phyloP scores from a whole-genome alignment of 2,888 invertebrate species.

The Galerucella calmariensis region DNA sequence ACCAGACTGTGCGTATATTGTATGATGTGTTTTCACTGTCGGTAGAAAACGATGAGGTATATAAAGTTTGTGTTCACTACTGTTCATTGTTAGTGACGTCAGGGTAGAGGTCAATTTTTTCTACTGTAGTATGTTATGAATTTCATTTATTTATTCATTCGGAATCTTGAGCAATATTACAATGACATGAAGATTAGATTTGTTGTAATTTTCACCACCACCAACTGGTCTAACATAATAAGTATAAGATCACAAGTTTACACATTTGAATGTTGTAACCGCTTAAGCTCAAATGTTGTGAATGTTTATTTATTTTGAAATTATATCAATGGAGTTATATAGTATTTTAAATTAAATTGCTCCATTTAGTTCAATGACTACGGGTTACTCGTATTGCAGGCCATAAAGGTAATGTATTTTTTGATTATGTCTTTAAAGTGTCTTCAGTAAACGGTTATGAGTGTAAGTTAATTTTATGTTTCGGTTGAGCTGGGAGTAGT shows the following conservation, averaged over 20 bases:
- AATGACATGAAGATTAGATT: neutral
- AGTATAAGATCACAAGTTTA: neutral
- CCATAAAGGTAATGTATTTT: slow-evolving; percentile 6
- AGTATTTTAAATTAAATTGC: slow-evolving; percentile 46
- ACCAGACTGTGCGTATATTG: no score
- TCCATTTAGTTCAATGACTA: slow-evolving; percentile 29
- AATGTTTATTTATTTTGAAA: slow-evolving; percentile 60
- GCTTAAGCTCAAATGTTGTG: slow-evolving; percentile 52
- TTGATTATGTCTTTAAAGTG: neutral
- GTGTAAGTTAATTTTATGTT: neutral
- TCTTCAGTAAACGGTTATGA: neutral
- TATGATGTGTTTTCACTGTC: no score
- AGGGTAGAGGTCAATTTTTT: no score
- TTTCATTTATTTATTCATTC: no score
- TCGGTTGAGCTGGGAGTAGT: neutral
- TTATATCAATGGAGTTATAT: slow-evolving; percentile 59
- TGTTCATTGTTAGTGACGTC: no score
- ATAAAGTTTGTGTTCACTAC: no score
- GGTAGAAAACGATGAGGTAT: no score
- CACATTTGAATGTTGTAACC: slow-evolving; percentile 18
- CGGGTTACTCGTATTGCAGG: slow-evolving; percentile 24
- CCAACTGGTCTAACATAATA: slow-evolving; percentile 6
- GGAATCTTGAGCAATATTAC: neutral
- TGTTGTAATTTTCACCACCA: neutral
- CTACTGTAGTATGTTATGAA: no score